A percentile compares a stretch with the other conserved stretches of the same genome.
Evolutionary conservation across 2,797 vertebrate genomes (phyloP).

Genomic region (Parauchenoglanis punctatus): DNA sequence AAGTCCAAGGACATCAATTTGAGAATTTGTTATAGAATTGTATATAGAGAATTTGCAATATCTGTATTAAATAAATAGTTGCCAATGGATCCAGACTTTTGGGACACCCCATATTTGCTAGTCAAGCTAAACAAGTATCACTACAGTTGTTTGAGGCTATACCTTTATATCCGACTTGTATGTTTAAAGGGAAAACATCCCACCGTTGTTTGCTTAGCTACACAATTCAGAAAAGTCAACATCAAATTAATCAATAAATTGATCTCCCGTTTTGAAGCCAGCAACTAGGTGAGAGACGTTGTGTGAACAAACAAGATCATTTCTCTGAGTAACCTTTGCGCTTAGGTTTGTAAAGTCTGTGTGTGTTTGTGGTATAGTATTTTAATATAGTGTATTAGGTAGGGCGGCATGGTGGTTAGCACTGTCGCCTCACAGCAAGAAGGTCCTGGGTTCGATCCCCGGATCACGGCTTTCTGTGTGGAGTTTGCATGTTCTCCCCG

Average conservation of each 20-base stretch:
- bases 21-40: too few species aligned
- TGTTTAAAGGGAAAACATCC: neutral
- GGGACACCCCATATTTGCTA: neutral
- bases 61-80: too few species aligned
- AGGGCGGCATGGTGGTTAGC: too few species aligned
- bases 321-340: neutral
- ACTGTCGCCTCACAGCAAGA: too few species aligned
- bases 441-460: too few species aligned
- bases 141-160: neutral
- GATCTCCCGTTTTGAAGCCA: neutral
- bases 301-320: neutral
- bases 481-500: too few species aligned
- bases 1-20: too few species aligned
- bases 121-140: neutral
- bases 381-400: neutral
- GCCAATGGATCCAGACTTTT: too few species aligned
- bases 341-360: neutral
- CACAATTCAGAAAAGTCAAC: conserved; percentile 7
- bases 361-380: neutral
- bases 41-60: too few species aligned
- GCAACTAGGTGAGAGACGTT: neutral
- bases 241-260: neutral
- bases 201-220: neutral
- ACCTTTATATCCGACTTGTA: conserved; percentile 1
- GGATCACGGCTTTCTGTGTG: too few species aligned